Evolutionary conservation across 2,797 vertebrate species (phyloP).

Genomic region (Taeniopygia guttata): DNA sequence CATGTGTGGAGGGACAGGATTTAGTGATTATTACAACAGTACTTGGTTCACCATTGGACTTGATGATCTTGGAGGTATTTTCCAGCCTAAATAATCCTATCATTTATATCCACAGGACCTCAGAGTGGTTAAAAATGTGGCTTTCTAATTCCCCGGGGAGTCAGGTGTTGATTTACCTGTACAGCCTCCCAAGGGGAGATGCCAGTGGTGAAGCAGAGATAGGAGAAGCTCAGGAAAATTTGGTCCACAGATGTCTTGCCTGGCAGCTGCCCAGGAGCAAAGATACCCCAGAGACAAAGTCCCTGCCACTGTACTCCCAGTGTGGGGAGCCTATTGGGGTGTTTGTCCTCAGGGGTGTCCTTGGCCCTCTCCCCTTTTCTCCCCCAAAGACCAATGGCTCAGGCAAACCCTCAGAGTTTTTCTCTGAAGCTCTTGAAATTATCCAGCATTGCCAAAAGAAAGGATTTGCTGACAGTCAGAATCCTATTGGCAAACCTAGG

Average conservation of each 20-base stretch:
- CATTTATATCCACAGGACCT: neutral
- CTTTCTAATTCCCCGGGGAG: neutral
- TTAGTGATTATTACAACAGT: neutral
- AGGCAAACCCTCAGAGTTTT: neutral
- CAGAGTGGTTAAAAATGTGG: neutral
- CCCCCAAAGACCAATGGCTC: neutral
- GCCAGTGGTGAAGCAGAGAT: neutral
- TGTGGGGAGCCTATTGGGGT: neutral
- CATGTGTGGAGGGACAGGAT: neutral
- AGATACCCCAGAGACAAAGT: neutral
- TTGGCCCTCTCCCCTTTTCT: neutral
- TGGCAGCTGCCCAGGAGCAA: neutral
- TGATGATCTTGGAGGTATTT: neutral
- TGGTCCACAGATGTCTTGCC: neutral
- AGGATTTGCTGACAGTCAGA: slow-evolving; percentile 64
- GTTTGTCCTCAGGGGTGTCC: neutral
- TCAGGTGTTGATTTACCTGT: neutral
- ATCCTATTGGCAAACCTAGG: slow-evolving; percentile 61
- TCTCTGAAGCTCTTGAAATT: slow-evolving; percentile 34
- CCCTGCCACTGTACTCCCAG: neutral
- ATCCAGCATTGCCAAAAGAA: slow-evolving; percentile 36
- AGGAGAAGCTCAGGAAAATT: neutral
- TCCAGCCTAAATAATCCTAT: neutral
- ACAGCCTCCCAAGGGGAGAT: neutral
- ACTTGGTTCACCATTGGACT: neutral